phyloP scores from a whole-genome alignment of 35 echinoderm and acorn worm species.

The Apostichopus californicus region DNA sequence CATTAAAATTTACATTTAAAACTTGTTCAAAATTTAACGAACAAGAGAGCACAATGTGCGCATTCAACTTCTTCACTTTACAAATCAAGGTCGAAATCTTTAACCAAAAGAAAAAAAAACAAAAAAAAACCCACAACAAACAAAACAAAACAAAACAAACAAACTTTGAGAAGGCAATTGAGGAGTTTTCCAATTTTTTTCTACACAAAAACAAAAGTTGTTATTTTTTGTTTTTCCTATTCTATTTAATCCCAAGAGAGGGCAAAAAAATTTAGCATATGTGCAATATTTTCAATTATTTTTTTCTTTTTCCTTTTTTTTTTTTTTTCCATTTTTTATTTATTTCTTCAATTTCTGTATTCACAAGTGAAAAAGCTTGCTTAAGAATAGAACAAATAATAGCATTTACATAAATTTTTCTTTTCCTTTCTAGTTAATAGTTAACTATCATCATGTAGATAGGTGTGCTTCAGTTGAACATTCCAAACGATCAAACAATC shows the following conservation, averaged over 20 bases:
- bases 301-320: conserved; percentile 9
- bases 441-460: background rate
- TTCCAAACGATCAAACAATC: background rate
- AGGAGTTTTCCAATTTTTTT: conserved; percentile 35
- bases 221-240: conserved; percentile 41
- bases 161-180: background rate
- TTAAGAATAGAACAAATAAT: background rate
- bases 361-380: conserved; percentile 37
- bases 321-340: conserved; percentile 39
- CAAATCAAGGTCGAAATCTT: conserved; percentile 15
- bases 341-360: conserved; percentile 29
- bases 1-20: background rate
- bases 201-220: conserved; percentile 21
- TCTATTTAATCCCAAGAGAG: conserved; percentile 40
- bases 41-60: conserved; percentile 28
- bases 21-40: background rate
- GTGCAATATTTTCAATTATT: conserved; percentile 56
- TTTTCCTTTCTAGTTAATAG: background rate
- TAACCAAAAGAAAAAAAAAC: background rate
- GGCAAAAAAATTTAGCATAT: conserved; percentile 43
- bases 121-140: background rate
- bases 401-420: conserved; percentile 3
- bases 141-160: conserved; percentile 8
- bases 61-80: conserved; percentile 37
- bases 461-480: conserved; percentile 32